Evolutionary conservation across 2,113 vertebrate genomes (phyloP).

Genomic region (Malurus elegans): DNA sequence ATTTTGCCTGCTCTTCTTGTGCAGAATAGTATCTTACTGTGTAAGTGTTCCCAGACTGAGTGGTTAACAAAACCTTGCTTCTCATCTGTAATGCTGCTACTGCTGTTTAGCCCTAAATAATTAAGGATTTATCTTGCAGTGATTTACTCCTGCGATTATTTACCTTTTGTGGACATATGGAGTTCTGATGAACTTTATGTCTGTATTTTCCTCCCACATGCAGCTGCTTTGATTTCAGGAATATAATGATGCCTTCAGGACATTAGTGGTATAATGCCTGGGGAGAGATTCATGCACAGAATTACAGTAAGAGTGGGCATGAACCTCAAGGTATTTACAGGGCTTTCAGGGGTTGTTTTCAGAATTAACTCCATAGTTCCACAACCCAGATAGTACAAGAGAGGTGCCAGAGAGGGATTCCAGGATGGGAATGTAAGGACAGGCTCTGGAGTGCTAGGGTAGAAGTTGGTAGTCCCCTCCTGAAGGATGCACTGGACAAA

Average conservation of each 20-base stretch:
- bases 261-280: neutral
- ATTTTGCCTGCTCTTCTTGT: neutral
- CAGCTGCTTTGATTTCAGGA: constrained; percentile 40
- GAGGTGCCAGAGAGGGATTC: neutral
- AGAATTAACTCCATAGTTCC: neutral
- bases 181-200: constrained; percentile 46
- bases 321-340: neutral
- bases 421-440: fast-evolving
- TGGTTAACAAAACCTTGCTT: neutral
- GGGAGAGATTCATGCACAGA: neutral
- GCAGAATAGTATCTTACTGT: neutral
- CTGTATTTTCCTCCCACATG: constrained; percentile 32
- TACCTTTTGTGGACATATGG: constrained; percentile 1
- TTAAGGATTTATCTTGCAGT: constrained; percentile 12
- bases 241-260: constrained; percentile 44
- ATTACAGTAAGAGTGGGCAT: neutral
- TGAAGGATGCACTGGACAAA: neutral
- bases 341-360: constrained; percentile 13
- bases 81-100: neutral
- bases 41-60: neutral
- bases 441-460: neutral
- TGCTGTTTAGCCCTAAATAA: constrained; percentile 34
- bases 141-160: neutral
- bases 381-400: neutral
- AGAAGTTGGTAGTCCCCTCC: neutral